Percentiles rank a stretch among this genome's conserved stretches.
Conservation (phyloP, 1,140 invertebrate species). For the Cotesia typhae region DNA sequence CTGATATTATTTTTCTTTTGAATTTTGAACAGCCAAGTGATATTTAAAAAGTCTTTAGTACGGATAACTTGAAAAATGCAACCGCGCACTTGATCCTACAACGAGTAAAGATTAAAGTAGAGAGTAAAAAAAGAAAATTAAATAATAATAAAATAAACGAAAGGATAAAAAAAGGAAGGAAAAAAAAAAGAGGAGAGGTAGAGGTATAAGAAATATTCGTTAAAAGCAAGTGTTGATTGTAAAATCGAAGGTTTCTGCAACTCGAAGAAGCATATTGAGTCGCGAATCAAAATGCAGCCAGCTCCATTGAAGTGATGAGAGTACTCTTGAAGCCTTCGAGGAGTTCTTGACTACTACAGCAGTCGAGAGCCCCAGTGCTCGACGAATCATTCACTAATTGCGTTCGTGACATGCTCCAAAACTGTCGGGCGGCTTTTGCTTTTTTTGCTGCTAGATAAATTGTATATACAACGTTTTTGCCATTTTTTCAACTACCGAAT, state of each 20-base stretch:
- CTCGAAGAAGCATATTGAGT: constrained; percentile 52
- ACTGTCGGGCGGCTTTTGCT: constrained; percentile 57
- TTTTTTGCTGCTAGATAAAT: constrained; percentile 46
- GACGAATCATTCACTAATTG: constrained; percentile 66
- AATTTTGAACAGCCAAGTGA: too few relatives aligned
- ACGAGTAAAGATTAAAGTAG: too few relatives aligned
- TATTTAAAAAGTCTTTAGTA: too few relatives aligned
- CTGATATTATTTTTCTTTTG: too few relatives aligned
- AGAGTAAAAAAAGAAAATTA: background rate
- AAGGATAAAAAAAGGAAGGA: background rate
- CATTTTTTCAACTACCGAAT: background rate
- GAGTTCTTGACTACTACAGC: constrained; percentile 59
- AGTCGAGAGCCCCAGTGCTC: constrained; percentile 54
- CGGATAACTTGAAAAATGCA: too few relatives aligned
- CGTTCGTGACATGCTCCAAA: constrained; percentile 63
- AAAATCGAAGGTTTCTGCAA: constrained; percentile 39
- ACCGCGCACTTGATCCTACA: too few relatives aligned
- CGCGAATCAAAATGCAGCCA: constrained; percentile 64
- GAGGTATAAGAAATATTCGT: constrained; percentile 11
- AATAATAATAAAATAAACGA: too few relatives aligned
- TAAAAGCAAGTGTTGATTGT: constrained; percentile 28
- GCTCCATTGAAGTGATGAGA: constrained; percentile 40
- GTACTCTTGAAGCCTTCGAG: constrained; percentile 55
- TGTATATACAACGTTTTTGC: background rate
- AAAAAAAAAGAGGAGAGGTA: background rate